phyloP scores from a whole-genome alignment of 1,140 invertebrate genomes.

The Pectinophora gossypiella region DNA sequence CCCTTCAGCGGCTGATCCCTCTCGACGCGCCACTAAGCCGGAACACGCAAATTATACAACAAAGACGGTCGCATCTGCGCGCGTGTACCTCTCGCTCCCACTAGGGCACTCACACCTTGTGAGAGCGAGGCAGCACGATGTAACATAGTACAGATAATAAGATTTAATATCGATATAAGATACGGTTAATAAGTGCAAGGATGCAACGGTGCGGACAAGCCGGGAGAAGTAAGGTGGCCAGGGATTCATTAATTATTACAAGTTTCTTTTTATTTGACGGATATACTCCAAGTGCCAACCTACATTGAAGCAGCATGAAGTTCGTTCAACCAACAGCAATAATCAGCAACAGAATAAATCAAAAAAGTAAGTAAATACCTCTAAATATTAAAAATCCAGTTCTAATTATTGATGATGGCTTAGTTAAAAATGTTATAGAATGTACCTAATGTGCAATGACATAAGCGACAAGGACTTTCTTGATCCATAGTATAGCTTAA shows the following conservation, averaged over 20 bases:
- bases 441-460: too few relatives aligned
- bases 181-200: constrained; percentile 66
- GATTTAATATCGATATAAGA: constrained; percentile 66
- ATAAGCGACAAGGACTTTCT: too few relatives aligned
- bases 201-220: constrained; percentile 53
- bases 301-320: too few relatives aligned
- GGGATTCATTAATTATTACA: neutral
- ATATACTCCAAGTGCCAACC: neutral
- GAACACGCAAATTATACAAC: constrained; percentile 72
- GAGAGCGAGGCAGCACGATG: neutral
- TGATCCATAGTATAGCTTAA: too few relatives aligned
- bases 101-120: neutral
- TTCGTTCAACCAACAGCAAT: too few relatives aligned
- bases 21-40: constrained; percentile 66
- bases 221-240: constrained; percentile 43
- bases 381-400: too few relatives aligned
- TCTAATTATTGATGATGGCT: too few relatives aligned
- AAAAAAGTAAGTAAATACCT: too few relatives aligned
- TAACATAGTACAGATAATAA: constrained; percentile 16
- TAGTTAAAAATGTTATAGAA: too few relatives aligned
- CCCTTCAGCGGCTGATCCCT: constrained; percentile 35
- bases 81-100: constrained; percentile 33
- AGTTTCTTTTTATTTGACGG: neutral
- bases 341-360: too few relatives aligned
- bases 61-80: constrained; percentile 69